Percentiles rank a stretch among this genome's conserved stretches.
These are phyloP conservation scores for Drosophila triauraria DNA, from an alignment of 1,140 invertebrate species.

Conservation along the genomic window DNA sequence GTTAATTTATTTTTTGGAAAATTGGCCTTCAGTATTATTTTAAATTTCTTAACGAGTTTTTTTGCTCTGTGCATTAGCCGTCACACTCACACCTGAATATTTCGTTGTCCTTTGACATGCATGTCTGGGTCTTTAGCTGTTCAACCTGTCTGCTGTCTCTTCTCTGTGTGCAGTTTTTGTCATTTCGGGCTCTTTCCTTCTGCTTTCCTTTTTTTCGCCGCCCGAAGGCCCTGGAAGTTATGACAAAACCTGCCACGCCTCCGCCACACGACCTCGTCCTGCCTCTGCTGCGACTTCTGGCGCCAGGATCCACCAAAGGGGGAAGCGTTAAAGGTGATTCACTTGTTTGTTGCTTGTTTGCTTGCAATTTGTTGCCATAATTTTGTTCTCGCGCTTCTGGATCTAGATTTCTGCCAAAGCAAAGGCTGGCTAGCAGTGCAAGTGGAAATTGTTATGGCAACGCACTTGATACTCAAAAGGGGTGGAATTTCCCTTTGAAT, in stretches of 20 bases:
- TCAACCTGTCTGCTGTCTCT: slow-evolving; percentile 26
- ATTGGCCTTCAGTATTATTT: neutral
- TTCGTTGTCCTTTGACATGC: slow-evolving; percentile 78
- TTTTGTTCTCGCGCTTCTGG: slow-evolving; percentile 52
- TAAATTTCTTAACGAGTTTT: neutral
- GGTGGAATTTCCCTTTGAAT: neutral
- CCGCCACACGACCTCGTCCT: slow-evolving; percentile 1
- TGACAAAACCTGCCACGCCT: slow-evolving; percentile 46
- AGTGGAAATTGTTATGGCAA: slow-evolving; percentile 67
- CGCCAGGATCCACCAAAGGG: slow-evolving; percentile 22
- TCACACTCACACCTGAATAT: slow-evolving; percentile 17
- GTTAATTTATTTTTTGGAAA: neutral
- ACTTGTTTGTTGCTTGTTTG: slow-evolving; percentile 81
- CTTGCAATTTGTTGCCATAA: slow-evolving; percentile 82
- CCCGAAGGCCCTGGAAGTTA: slow-evolving; percentile 52
- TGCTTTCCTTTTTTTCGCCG: neutral
- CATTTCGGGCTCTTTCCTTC: slow-evolving; percentile 34
- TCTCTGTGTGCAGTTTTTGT: slow-evolving; percentile 50
- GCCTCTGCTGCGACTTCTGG: neutral
- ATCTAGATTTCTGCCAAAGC: slow-evolving; percentile 39
- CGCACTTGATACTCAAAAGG: slow-evolving; percentile 23
- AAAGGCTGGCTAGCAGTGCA: slow-evolving; percentile 25
- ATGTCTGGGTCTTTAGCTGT: slow-evolving; percentile 75
- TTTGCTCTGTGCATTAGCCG: neutral
- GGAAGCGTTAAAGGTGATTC: slow-evolving; percentile 80